phyloP scores from a whole-genome alignment of 2,113 vertebrate species.

The Leucopsar rothschildi region DNA sequence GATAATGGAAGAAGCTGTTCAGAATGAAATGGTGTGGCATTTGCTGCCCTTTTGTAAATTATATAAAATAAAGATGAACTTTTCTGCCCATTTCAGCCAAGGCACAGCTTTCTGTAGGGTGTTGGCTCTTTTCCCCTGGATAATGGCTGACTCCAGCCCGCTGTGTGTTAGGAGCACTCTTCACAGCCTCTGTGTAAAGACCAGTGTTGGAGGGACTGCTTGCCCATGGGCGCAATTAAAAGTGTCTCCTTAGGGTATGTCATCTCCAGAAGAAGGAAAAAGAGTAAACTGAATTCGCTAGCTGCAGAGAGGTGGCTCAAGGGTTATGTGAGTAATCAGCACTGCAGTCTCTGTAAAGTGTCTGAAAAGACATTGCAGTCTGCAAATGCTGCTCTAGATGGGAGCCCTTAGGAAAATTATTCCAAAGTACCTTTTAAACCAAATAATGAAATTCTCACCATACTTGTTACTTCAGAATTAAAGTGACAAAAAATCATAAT shows the following conservation, averaged over 20 bases:
- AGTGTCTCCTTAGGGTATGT: background rate
- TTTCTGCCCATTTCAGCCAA: background rate
- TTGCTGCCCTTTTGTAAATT: conserved; percentile 44
- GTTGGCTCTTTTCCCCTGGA: background rate
- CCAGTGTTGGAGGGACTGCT: background rate
- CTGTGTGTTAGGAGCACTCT: background rate
- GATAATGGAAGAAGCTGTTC: background rate
- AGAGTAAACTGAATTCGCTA: background rate
- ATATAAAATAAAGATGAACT: conserved; percentile 25
- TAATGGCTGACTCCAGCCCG: background rate
- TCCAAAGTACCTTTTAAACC: background rate
- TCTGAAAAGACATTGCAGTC: background rate
- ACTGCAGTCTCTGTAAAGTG: background rate
- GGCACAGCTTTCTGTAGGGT: background rate
- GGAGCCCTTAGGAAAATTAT: background rate
- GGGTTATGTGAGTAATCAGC: background rate
- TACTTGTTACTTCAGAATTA: background rate
- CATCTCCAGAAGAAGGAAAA: background rate
- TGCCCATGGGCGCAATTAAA: background rate
- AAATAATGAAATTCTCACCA: background rate
- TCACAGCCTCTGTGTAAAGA: rapidly evolving
- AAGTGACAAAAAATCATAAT: background rate
- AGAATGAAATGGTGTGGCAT: conserved; percentile 21
- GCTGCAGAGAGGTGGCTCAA: background rate
- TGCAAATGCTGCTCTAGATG: background rate